phyloP scores from a whole-genome alignment of 2,888 invertebrate species.

The Muschampia plurimacula region DNA sequence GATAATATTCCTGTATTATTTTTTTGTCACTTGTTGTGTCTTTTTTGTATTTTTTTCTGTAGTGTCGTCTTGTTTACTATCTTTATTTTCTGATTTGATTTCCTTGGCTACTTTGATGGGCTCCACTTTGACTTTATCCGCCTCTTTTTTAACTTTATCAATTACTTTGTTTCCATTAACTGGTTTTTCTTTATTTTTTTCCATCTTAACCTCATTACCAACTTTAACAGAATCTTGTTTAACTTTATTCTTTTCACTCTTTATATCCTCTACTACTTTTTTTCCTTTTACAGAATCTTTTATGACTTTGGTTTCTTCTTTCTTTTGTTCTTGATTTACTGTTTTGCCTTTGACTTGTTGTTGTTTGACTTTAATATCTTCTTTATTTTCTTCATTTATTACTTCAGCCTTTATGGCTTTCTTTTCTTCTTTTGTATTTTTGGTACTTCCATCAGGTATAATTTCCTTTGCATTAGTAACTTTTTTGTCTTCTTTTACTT shows the following conservation, averaged over 20 bases:
- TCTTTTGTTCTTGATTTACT: neutral
- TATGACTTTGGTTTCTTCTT: neutral
- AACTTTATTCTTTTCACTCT: neutral
- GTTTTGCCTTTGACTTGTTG: neutral
- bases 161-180: slow-evolving; percentile 3
- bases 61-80: neutral
- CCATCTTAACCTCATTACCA: neutral
- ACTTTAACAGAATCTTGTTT: slow-evolving; percentile 5
- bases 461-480: neutral
- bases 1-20: neutral
- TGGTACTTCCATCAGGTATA: neutral
- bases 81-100: slow-evolving; percentile 16
- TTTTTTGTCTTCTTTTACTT: neutral
- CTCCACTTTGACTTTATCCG: neutral
- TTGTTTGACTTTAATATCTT: slow-evolving; percentile 6
- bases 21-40: neutral
- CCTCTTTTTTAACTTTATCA: neutral
- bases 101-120: neutral
- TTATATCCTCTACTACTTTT: neutral
- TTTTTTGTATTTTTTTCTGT: neutral
- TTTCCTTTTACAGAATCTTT: neutral
- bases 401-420: neutral
- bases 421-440: neutral
- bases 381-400: neutral
- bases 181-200: neutral